Evolutionary conservation across 2,797 vertebrate species (phyloP).

Genomic region (Myiotriccus ornatus): DNA sequence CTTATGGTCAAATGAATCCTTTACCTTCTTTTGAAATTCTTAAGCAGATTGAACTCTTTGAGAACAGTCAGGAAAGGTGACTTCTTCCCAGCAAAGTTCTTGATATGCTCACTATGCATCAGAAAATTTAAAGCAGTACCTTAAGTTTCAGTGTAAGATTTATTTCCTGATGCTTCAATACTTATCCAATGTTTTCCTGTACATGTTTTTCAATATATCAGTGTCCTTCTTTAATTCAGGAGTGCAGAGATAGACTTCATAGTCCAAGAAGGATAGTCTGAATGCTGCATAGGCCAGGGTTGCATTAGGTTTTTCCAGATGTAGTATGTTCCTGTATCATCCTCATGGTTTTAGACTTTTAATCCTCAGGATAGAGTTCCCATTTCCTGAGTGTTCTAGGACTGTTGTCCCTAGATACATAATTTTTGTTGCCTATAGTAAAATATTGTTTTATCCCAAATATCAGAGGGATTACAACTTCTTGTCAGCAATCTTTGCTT

Average conservation of each 20-base stretch:
- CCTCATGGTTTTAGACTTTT: not conserved
- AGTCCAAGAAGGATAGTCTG: not conserved
- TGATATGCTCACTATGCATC: not conserved
- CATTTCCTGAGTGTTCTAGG: not conserved
- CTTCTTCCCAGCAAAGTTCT: not conserved
- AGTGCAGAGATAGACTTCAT: not conserved
- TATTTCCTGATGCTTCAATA: not conserved
- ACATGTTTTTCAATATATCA: not conserved
- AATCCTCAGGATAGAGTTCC: not conserved
- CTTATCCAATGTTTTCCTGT: fast-evolving
- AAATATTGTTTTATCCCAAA: not conserved
- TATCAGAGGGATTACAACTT: not conserved
- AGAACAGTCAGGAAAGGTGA: fast-evolving
- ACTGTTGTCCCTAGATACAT: not conserved
- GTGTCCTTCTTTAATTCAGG: not conserved
- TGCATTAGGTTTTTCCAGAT: not conserved
- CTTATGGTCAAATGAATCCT: not conserved
- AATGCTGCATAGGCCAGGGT: not conserved
- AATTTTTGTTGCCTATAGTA: not conserved
- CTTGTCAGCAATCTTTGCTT: not conserved
- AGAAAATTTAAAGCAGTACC: not conserved
- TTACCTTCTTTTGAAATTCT: not conserved
- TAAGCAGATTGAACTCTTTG: not conserved
- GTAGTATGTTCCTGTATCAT: not conserved
- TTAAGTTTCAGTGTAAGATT: not conserved